Evolutionary conservation across 2,113 vertebrate species (phyloP).

Genomic region (Myotis yumanensis): DNA sequence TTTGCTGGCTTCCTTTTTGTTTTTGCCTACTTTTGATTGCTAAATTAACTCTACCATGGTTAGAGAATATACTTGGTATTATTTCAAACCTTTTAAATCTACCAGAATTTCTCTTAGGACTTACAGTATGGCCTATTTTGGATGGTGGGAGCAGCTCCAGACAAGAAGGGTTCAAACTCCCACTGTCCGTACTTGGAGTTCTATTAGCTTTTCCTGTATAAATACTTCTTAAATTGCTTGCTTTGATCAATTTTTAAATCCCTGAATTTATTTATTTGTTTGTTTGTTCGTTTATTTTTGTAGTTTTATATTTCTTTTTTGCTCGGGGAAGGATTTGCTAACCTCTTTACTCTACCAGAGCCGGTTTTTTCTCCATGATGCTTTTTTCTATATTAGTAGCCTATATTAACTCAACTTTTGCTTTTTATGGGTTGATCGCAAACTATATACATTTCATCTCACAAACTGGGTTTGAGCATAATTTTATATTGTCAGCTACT

Average conservation of each 20-base stretch:
- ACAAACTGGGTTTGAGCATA: not conserved
- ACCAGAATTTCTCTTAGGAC: not conserved
- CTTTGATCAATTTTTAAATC: not conserved
- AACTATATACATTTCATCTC: not conserved
- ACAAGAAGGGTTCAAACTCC: not conserved
- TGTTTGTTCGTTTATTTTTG: not conserved
- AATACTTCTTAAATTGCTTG: not conserved
- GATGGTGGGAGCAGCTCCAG: not conserved
- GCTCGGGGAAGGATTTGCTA: not conserved
- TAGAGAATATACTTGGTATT: not conserved
- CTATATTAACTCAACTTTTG: not conserved
- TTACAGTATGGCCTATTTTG: not conserved
- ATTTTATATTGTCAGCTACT: not conserved
- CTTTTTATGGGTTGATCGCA: not conserved
- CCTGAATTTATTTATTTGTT: not conserved
- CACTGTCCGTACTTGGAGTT: not conserved
- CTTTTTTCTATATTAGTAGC: not conserved
- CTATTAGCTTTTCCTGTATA: not conserved
- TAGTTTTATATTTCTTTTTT: not conserved
- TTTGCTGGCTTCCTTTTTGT: not conserved
- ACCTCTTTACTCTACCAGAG: not conserved
- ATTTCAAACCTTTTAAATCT: not conserved
- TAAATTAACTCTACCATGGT: not conserved
- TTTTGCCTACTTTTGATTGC: conserved; percentile 10
- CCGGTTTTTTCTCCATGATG: not conserved